Percentiles rank a stretch among this genome's conserved stretches.
These are phyloP conservation scores for Monochamus alternatus DNA, from an alignment of 2,888 invertebrate species.

Conservation along the genomic window DNA sequence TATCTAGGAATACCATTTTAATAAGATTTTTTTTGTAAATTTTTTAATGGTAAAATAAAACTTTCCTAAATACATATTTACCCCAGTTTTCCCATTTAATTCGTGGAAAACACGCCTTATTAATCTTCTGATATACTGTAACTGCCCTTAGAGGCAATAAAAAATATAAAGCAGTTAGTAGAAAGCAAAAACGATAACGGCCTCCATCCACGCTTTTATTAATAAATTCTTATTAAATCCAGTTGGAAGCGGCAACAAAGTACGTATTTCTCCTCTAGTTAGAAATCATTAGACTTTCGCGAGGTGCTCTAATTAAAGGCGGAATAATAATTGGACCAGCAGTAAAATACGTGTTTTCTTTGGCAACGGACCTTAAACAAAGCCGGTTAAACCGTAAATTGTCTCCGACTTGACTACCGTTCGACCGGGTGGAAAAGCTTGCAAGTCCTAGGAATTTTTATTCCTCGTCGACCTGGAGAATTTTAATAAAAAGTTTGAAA, in stretches of 20 bases:
- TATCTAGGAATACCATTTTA: too few relatives aligned
- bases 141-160: too few relatives aligned
- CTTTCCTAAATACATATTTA: too few relatives aligned
- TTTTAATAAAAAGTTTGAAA: neutral
- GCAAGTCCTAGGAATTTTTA: neutral
- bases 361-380: neutral
- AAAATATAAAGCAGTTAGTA: too few relatives aligned
- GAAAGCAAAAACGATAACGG: too few relatives aligned
- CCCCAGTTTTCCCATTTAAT: too few relatives aligned
- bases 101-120: too few relatives aligned
- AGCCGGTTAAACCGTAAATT: constrained; percentile 1
- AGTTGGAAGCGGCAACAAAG: neutral
- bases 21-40: too few relatives aligned
- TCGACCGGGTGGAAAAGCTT: neutral
- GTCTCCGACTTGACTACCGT: neutral
- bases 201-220: neutral
- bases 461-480: neutral
- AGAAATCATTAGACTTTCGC: neutral
- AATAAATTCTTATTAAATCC: neutral
- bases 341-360: constrained; percentile 1
- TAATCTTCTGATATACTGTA: too few relatives aligned
- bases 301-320: neutral
- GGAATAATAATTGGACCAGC: neutral
- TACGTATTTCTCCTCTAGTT: neutral
- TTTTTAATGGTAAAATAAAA: too few relatives aligned